Evolutionary conservation across 2,888 invertebrate genomes (phyloP).

Genomic region (Cataglyphis livida): DNA sequence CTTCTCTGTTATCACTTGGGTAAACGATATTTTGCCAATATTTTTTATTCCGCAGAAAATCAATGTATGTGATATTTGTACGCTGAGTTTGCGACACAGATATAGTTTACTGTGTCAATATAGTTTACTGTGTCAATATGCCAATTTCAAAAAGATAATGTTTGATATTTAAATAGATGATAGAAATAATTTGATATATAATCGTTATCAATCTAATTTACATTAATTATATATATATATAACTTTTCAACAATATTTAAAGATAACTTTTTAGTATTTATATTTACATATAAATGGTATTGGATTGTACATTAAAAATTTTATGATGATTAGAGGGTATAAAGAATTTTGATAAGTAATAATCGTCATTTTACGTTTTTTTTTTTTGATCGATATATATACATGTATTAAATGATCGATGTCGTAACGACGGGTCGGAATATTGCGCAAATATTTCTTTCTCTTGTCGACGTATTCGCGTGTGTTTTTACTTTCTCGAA

Average conservation of each 20-base stretch:
- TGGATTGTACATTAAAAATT: background rate
- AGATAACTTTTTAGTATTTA: background rate
- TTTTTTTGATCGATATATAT: slow-evolving; percentile 65
- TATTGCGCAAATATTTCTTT: slow-evolving; percentile 64
- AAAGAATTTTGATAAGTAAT: slow-evolving; percentile 9
- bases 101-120: background rate
- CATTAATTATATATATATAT: too few species aligned
- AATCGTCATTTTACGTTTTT: slow-evolving; percentile 26
- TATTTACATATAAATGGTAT: background rate
- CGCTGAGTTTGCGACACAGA: background rate
- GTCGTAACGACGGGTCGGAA: slow-evolving; percentile 51
- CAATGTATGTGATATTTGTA: slow-evolving; percentile 19
- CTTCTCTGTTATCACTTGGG: slow-evolving; percentile 28
- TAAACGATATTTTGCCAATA: slow-evolving; percentile 17
- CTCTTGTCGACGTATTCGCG: slow-evolving; percentile 20
- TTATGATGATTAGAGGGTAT: background rate
- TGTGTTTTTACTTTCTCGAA: slow-evolving; percentile 57
- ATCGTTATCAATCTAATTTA: background rate
- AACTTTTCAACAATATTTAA: slow-evolving; percentile 5
- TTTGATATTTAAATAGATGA: background rate
- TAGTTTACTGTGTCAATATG: background rate
- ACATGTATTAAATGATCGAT: slow-evolving; percentile 47
- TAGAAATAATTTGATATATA: background rate
- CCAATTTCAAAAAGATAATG: slow-evolving; percentile 11
- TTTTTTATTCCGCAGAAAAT: slow-evolving; percentile 36